A percentile compares a stretch with the other conserved stretches of the same genome.
Evolutionary conservation across 2,113 vertebrate genomes (phyloP).

Genomic region (Strix aluco): DNA sequence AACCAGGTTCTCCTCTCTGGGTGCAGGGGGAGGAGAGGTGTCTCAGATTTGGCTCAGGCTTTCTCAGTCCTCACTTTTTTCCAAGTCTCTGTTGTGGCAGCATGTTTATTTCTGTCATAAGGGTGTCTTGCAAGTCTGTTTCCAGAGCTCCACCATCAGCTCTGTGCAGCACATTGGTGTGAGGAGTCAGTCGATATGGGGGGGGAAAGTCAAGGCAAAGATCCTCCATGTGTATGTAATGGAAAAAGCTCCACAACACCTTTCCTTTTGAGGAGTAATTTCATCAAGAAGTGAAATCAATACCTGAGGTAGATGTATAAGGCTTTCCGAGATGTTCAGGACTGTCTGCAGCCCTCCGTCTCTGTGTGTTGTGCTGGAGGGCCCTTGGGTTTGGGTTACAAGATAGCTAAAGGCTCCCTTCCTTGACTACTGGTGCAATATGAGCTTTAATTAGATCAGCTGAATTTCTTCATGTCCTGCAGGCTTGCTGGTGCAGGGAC

Average conservation of each 20-base stretch:
- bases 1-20: not conserved
- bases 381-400: not conserved
- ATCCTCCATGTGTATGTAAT: rapidly evolving
- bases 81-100: rapidly evolving
- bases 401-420: not conserved
- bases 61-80: not conserved
- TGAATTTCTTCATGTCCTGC: not conserved
- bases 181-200: not conserved
- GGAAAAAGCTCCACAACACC: not conserved
- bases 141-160: not conserved
- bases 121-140: not conserved
- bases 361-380: not conserved
- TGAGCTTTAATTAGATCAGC: not conserved
- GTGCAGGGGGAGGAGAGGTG: not conserved
- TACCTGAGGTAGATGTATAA: not conserved
- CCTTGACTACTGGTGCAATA: not conserved
- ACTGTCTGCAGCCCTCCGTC: rapidly evolving
- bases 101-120: not conserved
- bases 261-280: not conserved
- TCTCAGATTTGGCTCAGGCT: not conserved
- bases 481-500: not conserved
- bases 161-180: not conserved
- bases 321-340: not conserved
- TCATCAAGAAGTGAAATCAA: not conserved
- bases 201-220: not conserved